A percentile compares a stretch with the other conserved stretches of the same genome.
Conservation (phyloP, 2,113 vertebrate species). For the Ornithorhynchus anatinus region DNA sequence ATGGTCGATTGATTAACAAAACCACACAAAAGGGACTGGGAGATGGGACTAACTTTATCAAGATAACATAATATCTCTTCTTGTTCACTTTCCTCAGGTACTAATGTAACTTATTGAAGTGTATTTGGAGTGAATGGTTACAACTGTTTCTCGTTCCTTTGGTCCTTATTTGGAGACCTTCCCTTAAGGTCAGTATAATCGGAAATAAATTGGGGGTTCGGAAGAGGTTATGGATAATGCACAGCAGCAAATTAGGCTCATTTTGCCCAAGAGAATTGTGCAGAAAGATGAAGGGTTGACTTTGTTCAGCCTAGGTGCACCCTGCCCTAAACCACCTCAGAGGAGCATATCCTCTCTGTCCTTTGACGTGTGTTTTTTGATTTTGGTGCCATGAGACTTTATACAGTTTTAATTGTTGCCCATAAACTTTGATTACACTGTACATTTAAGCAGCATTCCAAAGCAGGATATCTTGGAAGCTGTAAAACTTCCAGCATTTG, state of each 20-base stretch:
- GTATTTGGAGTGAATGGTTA: neutral
- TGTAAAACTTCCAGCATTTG: too few relatives aligned
- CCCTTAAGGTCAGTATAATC: neutral
- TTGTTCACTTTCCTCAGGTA: neutral
- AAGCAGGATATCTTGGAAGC: too few relatives aligned
- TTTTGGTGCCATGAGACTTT: neutral
- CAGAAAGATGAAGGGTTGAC: neutral
- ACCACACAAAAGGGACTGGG: too few relatives aligned
- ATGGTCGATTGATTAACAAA: too few relatives aligned
- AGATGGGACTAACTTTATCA: too few relatives aligned
- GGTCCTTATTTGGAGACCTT: neutral
- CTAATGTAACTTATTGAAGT: neutral
- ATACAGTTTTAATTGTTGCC: too few relatives aligned
- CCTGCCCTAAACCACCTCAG: neutral
- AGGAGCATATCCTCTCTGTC: neutral
- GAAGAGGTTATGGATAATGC: neutral
- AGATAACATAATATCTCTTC: neutral
- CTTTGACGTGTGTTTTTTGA: neutral
- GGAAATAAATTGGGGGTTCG: neutral
- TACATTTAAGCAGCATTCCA: too few relatives aligned
- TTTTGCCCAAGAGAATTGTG: neutral
- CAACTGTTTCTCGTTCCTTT: neutral
- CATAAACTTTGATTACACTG: too few relatives aligned
- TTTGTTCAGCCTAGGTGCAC: neutral
- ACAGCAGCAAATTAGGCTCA: neutral